Evolutionary conservation across 92 coral and sea anemone genomes (phyloP).

Genomic region (Phenganax marumi): DNA sequence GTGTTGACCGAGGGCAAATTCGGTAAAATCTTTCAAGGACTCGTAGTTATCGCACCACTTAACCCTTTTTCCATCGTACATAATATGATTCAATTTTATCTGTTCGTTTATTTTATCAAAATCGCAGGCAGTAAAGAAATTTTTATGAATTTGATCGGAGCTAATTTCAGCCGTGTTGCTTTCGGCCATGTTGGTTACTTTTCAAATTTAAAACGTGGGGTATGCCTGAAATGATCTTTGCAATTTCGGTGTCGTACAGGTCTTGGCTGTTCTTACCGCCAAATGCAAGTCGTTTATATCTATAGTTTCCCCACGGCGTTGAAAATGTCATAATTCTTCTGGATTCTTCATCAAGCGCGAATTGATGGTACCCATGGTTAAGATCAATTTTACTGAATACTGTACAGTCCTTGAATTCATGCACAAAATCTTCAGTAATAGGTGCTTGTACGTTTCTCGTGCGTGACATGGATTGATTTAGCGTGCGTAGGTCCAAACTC

Average conservation of each 20-base stretch:
- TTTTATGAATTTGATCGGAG: too few species aligned
- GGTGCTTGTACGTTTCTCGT: constrained; percentile 40
- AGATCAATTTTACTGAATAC: constrained; percentile 41
- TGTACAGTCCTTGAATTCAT: constrained; percentile 31
- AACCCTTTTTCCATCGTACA: too few species aligned
- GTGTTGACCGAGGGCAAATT: too few species aligned
- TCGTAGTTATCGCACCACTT: too few species aligned
- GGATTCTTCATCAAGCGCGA: constrained; percentile 9
- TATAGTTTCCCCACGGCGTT: constrained; percentile 26
- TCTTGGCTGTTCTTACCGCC: constrained; percentile 11
- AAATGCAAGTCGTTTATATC: constrained; percentile 7
- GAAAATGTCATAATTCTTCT: constrained; percentile 12
- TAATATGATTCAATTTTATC: too few species aligned
- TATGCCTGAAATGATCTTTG: constrained; percentile 10
- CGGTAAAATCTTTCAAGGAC: too few species aligned
- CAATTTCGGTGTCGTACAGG: background rate
- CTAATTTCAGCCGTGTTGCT: too few species aligned
- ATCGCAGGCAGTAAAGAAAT: too few species aligned
- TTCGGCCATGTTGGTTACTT: too few species aligned
- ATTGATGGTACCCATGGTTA: too few species aligned
- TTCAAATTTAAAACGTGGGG: constrained; percentile 20
- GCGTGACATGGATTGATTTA: constrained; percentile 48
- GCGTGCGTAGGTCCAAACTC: constrained; percentile 52
- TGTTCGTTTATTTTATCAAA: too few species aligned
- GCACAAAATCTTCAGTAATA: constrained; percentile 41